These are phyloP conservation scores for Drosophila arizonae DNA, from an alignment of 1,140 invertebrate species.

Conservation along the genomic window DNA sequence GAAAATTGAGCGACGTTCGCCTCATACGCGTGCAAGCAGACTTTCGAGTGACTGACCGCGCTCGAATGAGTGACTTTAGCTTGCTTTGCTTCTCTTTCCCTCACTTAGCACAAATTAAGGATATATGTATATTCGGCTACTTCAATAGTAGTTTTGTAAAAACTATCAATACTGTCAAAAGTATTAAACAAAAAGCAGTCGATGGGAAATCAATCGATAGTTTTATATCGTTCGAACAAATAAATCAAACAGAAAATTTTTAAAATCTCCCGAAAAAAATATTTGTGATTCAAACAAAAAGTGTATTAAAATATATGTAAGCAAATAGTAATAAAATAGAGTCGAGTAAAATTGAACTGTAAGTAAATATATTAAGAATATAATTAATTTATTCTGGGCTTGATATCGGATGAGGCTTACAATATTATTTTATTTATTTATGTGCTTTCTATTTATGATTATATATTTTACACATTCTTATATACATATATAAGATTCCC, in stretches of 20 bases:
- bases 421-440: too few relatives aligned
- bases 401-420: too few relatives aligned
- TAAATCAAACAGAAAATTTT: neutral
- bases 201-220: constrained; percentile 20
- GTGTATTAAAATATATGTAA: too few relatives aligned
- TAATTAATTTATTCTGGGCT: too few relatives aligned
- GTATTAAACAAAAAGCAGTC: neutral
- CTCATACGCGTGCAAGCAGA: too few relatives aligned
- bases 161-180: neutral
- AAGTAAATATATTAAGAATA: too few relatives aligned
- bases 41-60: constrained; percentile 8
- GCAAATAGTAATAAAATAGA: too few relatives aligned
- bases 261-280: neutral
- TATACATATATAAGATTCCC: too few relatives aligned
- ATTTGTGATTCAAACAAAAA: too few relatives aligned
- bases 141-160: neutral
- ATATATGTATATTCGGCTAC: neutral
- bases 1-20: constrained; percentile 66
- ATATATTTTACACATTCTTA: too few relatives aligned
- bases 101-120: neutral
- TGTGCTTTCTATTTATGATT: too few relatives aligned
- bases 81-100: neutral
- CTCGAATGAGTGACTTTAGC: constrained; percentile 31
- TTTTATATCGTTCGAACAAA: constrained; percentile 5
- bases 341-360: too few relatives aligned